Evolutionary conservation across 2,113 vertebrate genomes (phyloP).

Genomic region (Leucopsar rothschildi): DNA sequence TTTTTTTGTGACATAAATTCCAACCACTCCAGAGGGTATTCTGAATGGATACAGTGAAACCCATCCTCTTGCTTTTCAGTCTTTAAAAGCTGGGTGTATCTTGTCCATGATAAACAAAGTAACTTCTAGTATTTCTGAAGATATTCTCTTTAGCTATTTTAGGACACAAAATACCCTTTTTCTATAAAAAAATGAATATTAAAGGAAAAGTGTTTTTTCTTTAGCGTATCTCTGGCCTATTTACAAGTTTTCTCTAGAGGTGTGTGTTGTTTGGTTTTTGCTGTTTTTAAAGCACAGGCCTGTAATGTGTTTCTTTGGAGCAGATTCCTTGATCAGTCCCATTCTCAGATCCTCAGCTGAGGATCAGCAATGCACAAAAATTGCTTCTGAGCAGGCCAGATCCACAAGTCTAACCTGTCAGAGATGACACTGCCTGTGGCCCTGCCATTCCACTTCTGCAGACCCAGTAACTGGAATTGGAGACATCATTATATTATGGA

Average conservation of each 20-base stretch:
- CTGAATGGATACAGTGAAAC: not conserved
- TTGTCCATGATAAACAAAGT: not conserved
- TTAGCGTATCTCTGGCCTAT: not conserved
- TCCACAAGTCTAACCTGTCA: not conserved
- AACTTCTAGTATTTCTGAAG: not conserved
- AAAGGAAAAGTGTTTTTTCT: not conserved
- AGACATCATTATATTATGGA: not conserved
- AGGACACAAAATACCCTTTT: not conserved
- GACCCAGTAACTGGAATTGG: not conserved
- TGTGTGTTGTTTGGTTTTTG: not conserved
- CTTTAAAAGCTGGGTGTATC: not conserved
- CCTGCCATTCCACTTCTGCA: not conserved
- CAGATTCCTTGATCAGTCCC: not conserved
- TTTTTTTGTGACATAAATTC: not conserved
- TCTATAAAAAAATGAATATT: not conserved
- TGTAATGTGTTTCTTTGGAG: not conserved
- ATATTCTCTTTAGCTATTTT: not conserved
- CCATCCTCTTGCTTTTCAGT: not conserved
- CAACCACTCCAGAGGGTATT: not conserved
- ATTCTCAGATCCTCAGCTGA: not conserved
- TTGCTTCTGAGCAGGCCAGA: not conserved
- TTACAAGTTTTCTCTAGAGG: not conserved
- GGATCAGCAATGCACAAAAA: not conserved
- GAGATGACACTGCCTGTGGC: not conserved
- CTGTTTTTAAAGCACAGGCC: not conserved